Percentiles rank a stretch among this genome's conserved stretches.
phyloP scores from a whole-genome alignment of 2,797 vertebrate genomes.

The Hydrocynus forskahlii region DNA sequence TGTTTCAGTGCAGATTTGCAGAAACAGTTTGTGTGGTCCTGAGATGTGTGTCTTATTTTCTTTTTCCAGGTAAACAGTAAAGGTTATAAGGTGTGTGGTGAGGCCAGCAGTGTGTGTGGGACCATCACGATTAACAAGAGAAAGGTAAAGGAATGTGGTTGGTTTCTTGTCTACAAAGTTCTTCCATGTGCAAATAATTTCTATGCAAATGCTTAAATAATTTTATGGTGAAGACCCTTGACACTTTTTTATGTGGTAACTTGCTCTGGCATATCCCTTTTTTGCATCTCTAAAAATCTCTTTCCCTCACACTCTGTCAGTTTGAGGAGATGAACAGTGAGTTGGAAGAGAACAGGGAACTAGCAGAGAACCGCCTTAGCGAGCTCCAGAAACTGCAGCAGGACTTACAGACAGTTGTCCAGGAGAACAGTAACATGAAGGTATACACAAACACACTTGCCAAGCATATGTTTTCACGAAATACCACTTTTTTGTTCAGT shows the following conservation, averaged over 20 bases:
- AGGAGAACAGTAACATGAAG: conserved; percentile 92
- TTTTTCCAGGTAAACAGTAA: conserved; percentile 91
- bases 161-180: no score
- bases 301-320: conserved; percentile 61
- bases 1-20: background rate
- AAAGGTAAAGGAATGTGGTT: conserved; percentile 79
- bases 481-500: background rate
- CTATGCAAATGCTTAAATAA: background rate
- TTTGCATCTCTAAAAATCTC: background rate
- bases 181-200: no score
- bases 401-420: conserved; percentile 88
- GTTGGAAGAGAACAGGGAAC: conserved; percentile 93
- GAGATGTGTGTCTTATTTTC: conserved; percentile 2
- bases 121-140: conserved; percentile 96
- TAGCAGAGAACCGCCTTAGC: conserved; percentile 89
- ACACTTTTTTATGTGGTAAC: no score
- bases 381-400: conserved; percentile 93
- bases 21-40: background rate
- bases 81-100: conserved; percentile 97
- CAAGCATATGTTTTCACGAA: background rate
- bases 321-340: conserved; percentile 99
- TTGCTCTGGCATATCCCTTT: background rate
- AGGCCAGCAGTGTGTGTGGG: conserved; percentile 95
- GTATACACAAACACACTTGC: conserved; percentile 63
- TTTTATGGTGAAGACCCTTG: background rate